Percentiles rank a stretch among this genome's conserved stretches.
Conservation (phyloP, 2,888 invertebrate genomes). For the Pyrgus malvae region DNA sequence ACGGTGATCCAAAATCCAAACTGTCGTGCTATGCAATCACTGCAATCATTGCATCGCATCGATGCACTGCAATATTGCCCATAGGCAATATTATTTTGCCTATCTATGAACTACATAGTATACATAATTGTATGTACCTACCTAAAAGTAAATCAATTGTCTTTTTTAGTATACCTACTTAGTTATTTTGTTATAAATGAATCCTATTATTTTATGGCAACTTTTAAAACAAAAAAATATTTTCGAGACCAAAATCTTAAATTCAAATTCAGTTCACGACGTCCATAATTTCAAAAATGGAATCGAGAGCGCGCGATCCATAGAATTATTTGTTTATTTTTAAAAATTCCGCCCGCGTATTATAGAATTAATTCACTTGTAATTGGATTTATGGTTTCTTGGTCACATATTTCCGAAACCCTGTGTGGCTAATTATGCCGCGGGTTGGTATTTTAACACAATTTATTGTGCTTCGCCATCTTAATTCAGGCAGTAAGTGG, state of each 20-base stretch:
- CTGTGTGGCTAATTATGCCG: conserved; percentile 68
- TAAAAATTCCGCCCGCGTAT: conserved; percentile 48
- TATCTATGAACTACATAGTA: no score
- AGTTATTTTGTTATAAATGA: no score
- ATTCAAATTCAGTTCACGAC: conserved; percentile 22
- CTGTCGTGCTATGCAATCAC: no score
- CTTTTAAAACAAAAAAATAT: not conserved
- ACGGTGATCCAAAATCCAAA: no score
- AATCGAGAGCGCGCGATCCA: conserved; percentile 21
- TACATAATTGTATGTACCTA: no score
- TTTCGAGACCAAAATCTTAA: conserved; percentile 4
- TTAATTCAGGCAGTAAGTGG: conserved; percentile 52
- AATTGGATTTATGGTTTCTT: conserved; percentile 68
- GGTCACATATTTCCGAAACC: conserved; percentile 53
- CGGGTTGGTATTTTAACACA: conserved; percentile 59
- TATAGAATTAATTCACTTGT: conserved; percentile 66
- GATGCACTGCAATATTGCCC: no score
- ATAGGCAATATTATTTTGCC: no score
- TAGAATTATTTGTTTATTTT: conserved; percentile 25
- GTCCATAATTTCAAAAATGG: conserved; percentile 21
- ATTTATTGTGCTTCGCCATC: conserved; percentile 57
- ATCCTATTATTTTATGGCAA: not conserved
- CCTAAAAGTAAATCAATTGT: no score
- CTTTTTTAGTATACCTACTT: no score
- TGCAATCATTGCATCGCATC: no score